phyloP scores from a whole-genome alignment of 2,888 invertebrate genomes.

The Blera fallax region DNA sequence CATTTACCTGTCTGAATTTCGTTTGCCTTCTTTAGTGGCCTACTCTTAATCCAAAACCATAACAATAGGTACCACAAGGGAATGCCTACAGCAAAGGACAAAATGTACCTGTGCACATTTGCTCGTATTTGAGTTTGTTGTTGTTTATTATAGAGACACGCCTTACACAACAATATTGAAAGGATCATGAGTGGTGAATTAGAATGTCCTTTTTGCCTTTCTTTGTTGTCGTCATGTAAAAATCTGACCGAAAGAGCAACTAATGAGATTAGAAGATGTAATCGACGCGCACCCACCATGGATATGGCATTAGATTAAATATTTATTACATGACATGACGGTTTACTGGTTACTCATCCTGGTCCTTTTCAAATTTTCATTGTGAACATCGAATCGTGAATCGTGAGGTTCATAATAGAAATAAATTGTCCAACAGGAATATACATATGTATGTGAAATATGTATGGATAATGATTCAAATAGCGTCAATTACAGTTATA shows the following conservation, averaged over 20 bases:
- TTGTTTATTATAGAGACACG: background rate
- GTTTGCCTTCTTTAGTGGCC: background rate
- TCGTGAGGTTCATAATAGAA: slow-evolving; percentile 6
- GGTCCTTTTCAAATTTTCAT: background rate
- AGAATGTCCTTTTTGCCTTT: background rate
- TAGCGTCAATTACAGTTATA: background rate
- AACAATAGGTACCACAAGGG: background rate
- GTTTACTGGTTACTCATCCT: background rate
- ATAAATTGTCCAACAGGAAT: background rate
- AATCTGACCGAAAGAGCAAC: background rate
- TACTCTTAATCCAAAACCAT: background rate
- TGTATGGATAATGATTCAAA: background rate
- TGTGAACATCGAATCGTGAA: background rate
- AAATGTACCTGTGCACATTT: background rate
- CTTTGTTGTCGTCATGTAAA: background rate
- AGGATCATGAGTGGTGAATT: slow-evolving; percentile 1
- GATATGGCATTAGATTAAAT: background rate
- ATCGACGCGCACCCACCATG: background rate
- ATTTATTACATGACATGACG: background rate
- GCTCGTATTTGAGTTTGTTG: background rate
- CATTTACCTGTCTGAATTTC: slow-evolving; percentile 4
- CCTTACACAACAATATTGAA: background rate
- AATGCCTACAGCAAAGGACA: slow-evolving; percentile 12
- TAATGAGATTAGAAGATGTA: background rate
- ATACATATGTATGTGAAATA: background rate